Evolutionary conservation across 2,797 vertebrate genomes (phyloP).

Genomic region (Thalassophryne amazonica): DNA sequence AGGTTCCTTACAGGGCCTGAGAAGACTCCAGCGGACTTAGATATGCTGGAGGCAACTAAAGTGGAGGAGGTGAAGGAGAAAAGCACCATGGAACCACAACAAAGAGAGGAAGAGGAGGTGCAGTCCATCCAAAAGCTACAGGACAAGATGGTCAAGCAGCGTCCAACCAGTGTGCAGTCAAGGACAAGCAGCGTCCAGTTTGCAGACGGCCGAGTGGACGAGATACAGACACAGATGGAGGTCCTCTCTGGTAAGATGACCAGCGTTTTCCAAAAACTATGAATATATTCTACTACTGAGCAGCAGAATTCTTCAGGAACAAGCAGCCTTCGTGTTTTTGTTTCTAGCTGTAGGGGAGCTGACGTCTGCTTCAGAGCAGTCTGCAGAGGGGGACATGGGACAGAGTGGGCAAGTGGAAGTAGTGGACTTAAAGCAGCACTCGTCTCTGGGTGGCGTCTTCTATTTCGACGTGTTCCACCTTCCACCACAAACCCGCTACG

Average conservation of each 20-base stretch:
- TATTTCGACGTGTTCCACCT: conserved; percentile 80
- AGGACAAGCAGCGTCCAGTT: conserved; percentile 11
- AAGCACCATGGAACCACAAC: background rate
- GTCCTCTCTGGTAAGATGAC: conserved; percentile 26
- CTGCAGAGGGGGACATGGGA: background rate
- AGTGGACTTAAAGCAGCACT: conserved; percentile 82
- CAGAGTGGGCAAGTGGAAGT: conserved; percentile 8
- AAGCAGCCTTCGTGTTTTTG: too few species aligned
- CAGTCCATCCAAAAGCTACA: conserved; percentile 27
- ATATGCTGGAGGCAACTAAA: background rate
- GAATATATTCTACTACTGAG: too few species aligned
- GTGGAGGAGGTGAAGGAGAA: conserved; percentile 5
- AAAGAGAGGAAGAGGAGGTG: conserved; percentile 38
- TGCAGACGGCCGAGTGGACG: conserved; percentile 28
- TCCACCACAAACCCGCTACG: conserved; percentile 76
- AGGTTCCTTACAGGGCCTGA: conserved; percentile 28
- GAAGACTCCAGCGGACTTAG: background rate
- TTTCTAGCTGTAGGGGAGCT: conserved; percentile 32
- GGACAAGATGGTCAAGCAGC: conserved; percentile 60
- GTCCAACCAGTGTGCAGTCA: conserved; percentile 43
- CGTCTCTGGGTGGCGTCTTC: conserved; percentile 84
- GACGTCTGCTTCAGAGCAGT: background rate
- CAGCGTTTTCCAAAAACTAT: too few species aligned
- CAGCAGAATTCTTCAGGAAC: too few species aligned
- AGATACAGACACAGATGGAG: conserved; percentile 53